Conservation (phyloP, 2,888 invertebrate species). For the Cheilosia grossa region DNA sequence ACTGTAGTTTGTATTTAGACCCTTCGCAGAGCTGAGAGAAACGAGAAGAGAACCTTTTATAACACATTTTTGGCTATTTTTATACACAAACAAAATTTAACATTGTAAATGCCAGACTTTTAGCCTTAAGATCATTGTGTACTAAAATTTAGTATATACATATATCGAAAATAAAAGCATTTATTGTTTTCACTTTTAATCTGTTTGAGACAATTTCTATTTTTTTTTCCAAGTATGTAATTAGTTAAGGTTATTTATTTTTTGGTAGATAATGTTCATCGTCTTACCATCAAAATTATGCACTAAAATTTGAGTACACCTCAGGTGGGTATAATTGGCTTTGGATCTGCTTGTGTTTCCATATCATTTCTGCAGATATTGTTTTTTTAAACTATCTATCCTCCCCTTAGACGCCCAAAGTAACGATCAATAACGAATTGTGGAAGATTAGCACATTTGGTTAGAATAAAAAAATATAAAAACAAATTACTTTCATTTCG, state of each 20-base stretch:
- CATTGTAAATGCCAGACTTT: slow-evolving; percentile 51
- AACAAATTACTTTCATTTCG: slow-evolving; percentile 64
- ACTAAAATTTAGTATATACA: slow-evolving; percentile 69
- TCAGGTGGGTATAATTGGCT: slow-evolving; percentile 46
- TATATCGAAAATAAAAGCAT: slow-evolving; percentile 10
- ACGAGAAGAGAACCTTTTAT: slow-evolving; percentile 1
- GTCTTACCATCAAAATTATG: slow-evolving; percentile 11
- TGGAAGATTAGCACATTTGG: slow-evolving; percentile 40
- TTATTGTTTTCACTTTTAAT: slow-evolving; percentile 18
- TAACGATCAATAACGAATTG: not conserved
- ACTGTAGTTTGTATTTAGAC: slow-evolving; percentile 23
- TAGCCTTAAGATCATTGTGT: slow-evolving; percentile 68
- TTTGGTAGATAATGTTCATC: slow-evolving; percentile 34
- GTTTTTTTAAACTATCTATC: not conserved
- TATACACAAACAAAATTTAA: slow-evolving; percentile 36
- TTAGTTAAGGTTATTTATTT: slow-evolving; percentile 55
- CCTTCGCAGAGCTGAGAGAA: slow-evolving; percentile 9
- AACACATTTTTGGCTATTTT: slow-evolving; percentile 59
- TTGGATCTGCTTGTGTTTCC: not conserved
- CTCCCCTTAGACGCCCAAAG: not conserved
- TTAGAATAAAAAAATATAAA: slow-evolving; percentile 48
- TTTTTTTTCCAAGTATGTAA: not conserved
- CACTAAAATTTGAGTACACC: slow-evolving; percentile 68
- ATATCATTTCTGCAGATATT: not conserved
- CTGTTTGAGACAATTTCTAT: slow-evolving; percentile 21